A percentile compares a stretch with the other conserved stretches of the same genome.
phyloP scores from a whole-genome alignment of 2,797 vertebrate species.

The Epinephelus coioides region DNA sequence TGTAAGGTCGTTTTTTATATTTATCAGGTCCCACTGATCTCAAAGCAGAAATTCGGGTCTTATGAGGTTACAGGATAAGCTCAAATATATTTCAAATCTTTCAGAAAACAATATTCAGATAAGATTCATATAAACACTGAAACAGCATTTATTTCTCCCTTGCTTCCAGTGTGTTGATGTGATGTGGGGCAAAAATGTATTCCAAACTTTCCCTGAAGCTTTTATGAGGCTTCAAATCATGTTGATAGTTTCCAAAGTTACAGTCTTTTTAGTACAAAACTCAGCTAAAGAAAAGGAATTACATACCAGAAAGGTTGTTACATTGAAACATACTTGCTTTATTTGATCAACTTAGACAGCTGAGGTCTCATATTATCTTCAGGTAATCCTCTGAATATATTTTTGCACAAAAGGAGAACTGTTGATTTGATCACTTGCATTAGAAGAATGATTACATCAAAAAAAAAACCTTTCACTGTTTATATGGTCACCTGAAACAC shows the following conservation, averaged over 20 bases:
- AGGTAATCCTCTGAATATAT: not conserved
- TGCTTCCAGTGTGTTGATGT: too few relatives aligned
- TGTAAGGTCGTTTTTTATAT: too few relatives aligned
- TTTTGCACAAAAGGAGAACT: not conserved
- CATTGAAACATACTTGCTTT: not conserved
- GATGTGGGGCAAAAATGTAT: too few relatives aligned
- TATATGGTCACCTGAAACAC: not conserved
- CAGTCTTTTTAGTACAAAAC: not conserved
- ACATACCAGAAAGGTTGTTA: not conserved
- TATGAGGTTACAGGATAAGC: too few relatives aligned
- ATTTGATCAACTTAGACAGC: not conserved
- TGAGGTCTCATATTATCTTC: not conserved
- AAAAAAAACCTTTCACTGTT: not conserved
- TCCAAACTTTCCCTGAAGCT: too few relatives aligned
- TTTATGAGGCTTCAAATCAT: too few relatives aligned
- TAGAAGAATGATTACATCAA: not conserved
- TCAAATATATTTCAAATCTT: too few relatives aligned
- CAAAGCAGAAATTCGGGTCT: too few relatives aligned
- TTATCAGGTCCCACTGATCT: too few relatives aligned
- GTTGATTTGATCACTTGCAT: not conserved
- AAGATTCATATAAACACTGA: too few relatives aligned
- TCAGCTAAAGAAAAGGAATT: not conserved
- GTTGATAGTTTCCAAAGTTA: not conserved
- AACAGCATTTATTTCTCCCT: too few relatives aligned
- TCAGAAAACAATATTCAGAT: too few relatives aligned